phyloP scores from a whole-genome alignment of 2,797 vertebrate genomes.

The Sebastes matsubarae region DNA sequence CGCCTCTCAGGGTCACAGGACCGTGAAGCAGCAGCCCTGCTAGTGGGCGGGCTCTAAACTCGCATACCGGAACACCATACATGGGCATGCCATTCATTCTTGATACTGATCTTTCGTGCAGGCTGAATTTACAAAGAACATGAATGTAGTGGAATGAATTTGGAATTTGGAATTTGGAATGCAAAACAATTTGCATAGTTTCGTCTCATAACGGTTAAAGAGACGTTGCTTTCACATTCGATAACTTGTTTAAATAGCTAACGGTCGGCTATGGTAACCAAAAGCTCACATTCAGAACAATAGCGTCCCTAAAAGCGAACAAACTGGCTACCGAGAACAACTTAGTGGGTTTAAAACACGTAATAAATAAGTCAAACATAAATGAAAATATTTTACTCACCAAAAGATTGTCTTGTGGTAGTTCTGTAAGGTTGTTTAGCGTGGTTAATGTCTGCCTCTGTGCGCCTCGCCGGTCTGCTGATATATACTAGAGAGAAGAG shows the following conservation, averaged over 20 bases:
- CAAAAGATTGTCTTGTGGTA: not conserved
- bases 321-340: rapidly evolving
- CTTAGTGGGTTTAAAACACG: not conserved
- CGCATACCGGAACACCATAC: slow-evolving; percentile 54
- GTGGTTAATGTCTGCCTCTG: rapidly evolving
- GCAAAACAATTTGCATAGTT: rapidly evolving
- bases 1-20: slow-evolving; percentile 33
- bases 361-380: rapidly evolving
- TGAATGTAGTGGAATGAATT: rapidly evolving
- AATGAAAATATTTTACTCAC: not conserved
- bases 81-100: slow-evolving; percentile 23
- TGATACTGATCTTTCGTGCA: not conserved
- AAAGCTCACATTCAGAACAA: slow-evolving; percentile 7
- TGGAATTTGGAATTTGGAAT: not conserved
- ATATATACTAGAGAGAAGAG: not conserved
- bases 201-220: not conserved
- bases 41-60: slow-evolving; percentile 26
- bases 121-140: not conserved
- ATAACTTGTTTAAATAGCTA: not conserved
- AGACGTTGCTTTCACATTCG: not conserved
- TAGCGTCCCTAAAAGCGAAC: not conserved
- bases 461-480: rapidly evolving
- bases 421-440: not conserved
- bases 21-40: not conserved
- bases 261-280: not conserved